Evolutionary conservation across 2,888 invertebrate species (phyloP), one percentile per base, ranked within the genome.

Genomic region (Thymelicus acteon): DNA sequence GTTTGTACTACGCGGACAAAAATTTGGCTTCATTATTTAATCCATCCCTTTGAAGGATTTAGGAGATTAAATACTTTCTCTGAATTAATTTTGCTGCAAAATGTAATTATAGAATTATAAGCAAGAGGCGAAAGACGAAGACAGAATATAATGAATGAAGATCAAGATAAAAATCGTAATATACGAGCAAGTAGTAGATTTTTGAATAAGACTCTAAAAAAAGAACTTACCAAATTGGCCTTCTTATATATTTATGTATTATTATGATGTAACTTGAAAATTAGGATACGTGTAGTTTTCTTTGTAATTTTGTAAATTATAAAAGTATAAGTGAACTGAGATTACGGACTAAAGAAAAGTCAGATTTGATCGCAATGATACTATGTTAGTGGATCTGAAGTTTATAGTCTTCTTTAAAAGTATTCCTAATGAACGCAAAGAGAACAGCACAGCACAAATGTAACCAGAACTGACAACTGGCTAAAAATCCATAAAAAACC

Each of bases 21-120:
- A 62, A 68, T 68, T 68, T 37, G 54, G 68, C 62, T 62, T 68
- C 61, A 57, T 68, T 68, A 61, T 68, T 62, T 60, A 68, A 62
- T 68, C 37, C 62, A 57, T 62, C 68, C 68, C 47, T 68, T 68
- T 68, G 68, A 68, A 37, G 68, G 62, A 62, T 68, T 57, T 40
- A 54, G 62, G 54, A 31, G 68, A 69, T 69, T 69, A 69, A 62
- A 69, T 69, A 57, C 62, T 69, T 69, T 62, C 54, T 47, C 37
- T 47, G 68, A 69, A 63, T 69, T 62, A 62, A 69, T 58, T 69
- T 57, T 10, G 19, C 19, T 24, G 48, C 57, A 69, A 63, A 69
- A 57, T 62, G 57, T 63, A 63, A 57, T 57, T 69, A 47, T 69
- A 69, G 57, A 48, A 63, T 69, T 62, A 62, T 12, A 31, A 62